Evolutionary conservation across 1,140 invertebrate species (phyloP).

Genomic region (Drosophila subobscura): DNA sequence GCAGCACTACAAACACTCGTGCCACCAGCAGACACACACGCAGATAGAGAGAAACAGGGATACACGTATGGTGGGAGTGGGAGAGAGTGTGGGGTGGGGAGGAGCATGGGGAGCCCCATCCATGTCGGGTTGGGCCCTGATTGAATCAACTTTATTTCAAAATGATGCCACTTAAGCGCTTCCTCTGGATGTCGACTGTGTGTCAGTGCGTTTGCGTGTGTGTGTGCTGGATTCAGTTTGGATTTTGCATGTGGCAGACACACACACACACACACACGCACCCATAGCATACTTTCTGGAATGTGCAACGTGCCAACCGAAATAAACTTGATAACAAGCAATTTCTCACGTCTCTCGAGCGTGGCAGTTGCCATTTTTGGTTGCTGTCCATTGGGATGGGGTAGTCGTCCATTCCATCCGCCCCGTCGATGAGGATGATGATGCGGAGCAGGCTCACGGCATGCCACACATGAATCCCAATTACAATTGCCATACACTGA

Average conservation of each 20-base stretch:
- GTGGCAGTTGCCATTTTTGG: conserved; percentile 60
- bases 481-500: too few species aligned
- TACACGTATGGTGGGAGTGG: too few species aligned
- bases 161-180: conserved; percentile 77
- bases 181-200: neutral
- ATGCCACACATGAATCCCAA: too few species aligned
- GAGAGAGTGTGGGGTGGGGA: too few species aligned
- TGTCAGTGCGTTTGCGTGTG: conserved; percentile 11
- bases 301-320: conserved; percentile 71
- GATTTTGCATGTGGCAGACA: conserved; percentile 46
- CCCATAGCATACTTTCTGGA: conserved; percentile 76
- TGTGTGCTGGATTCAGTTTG: conserved; percentile 18
- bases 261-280: conserved; percentile 14
- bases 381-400: conserved; percentile 7
- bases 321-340: conserved; percentile 82
- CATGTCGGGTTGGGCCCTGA: conserved; percentile 62
- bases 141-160: conserved; percentile 83
- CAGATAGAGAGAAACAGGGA: neutral
- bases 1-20: conserved; percentile 43
- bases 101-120: neutral
- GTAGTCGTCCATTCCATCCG: conserved; percentile 12
- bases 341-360: conserved; percentile 76
- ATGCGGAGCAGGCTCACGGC: conserved; percentile 1
- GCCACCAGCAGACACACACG: conserved; percentile 12
- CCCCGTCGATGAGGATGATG: conserved; percentile 9